Evolutionary conservation across 2,888 invertebrate species (phyloP).

Genomic region (Cryptosula pallasiana): DNA sequence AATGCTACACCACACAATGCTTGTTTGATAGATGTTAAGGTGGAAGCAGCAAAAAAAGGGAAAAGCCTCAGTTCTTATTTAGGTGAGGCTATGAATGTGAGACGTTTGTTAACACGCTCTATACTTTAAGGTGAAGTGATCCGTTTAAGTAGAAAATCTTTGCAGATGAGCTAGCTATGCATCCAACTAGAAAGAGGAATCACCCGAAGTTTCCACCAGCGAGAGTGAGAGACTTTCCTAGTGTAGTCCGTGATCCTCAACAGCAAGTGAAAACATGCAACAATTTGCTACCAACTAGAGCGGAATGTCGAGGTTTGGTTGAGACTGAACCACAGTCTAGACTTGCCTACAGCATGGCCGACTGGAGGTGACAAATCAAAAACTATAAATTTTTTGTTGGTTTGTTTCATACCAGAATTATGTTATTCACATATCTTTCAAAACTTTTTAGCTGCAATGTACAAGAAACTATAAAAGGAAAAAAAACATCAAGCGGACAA

Average conservation of each 20-base stretch:
- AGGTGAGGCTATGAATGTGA: background rate
- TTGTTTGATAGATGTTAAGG: background rate
- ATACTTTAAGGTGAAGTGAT: too few species aligned
- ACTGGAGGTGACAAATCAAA: too few species aligned
- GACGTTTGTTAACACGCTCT: too few species aligned
- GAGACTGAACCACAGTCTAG: too few species aligned
- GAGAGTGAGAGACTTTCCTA: background rate
- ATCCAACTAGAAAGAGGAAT: background rate
- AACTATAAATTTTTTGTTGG: too few species aligned
- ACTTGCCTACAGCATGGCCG: too few species aligned
- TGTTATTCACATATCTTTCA: too few species aligned
- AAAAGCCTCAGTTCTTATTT: background rate
- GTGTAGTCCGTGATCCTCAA: background rate
- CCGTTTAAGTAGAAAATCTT: too few species aligned
- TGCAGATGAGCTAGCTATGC: background rate
- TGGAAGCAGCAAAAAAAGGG: background rate
- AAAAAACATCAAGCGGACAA: too few species aligned
- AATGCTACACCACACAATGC: background rate
- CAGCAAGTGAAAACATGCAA: background rate
- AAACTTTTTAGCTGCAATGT: too few species aligned
- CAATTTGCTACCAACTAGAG: background rate
- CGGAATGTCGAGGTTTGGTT: background rate
- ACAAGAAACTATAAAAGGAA: too few species aligned
- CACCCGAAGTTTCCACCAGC: background rate
- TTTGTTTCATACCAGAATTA: too few species aligned